These are phyloP conservation scores for Sminthurinus aureus DNA, from an alignment of 2,888 invertebrate species.

Conservation along the genomic window DNA sequence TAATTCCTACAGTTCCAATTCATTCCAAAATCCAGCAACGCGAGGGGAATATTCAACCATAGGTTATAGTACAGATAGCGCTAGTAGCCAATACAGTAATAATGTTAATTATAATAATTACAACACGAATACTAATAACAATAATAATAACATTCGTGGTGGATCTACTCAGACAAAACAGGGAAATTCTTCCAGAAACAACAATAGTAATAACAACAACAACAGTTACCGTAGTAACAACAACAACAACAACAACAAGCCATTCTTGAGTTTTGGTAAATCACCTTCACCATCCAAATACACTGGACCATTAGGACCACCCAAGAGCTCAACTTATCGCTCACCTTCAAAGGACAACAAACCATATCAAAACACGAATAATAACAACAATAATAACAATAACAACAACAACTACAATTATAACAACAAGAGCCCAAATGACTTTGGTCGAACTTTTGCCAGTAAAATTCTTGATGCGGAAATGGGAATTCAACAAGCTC, in stretches of 20 bases:
- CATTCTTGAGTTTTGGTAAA: not conserved
- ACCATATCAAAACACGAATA: not conserved
- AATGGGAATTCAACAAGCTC: not conserved
- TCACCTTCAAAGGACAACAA: not conserved
- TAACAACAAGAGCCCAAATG: not conserved
- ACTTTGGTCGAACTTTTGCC: not conserved
- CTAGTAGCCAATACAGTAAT: not conserved
- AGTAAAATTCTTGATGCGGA: not conserved
- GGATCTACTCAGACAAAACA: not conserved
- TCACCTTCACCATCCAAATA: not conserved
- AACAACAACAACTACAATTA: not conserved
- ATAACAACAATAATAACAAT: not conserved
- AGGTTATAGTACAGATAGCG: not conserved
- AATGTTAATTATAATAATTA: not conserved
- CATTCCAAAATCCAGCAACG: not conserved
- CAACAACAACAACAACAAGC: no score
- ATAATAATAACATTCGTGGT: not conserved
- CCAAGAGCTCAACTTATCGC: not conserved
- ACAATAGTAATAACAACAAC: not conserved
- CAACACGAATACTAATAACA: not conserved
- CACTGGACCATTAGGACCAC: not conserved
- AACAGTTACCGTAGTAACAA: not conserved
- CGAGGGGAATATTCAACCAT: conserved; percentile 9
- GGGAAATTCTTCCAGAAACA: no score
- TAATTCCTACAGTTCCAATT: not conserved